Base-by-base conservation (phyloP, 2,888 invertebrate genomes). In the Villa cingulata region DNA sequence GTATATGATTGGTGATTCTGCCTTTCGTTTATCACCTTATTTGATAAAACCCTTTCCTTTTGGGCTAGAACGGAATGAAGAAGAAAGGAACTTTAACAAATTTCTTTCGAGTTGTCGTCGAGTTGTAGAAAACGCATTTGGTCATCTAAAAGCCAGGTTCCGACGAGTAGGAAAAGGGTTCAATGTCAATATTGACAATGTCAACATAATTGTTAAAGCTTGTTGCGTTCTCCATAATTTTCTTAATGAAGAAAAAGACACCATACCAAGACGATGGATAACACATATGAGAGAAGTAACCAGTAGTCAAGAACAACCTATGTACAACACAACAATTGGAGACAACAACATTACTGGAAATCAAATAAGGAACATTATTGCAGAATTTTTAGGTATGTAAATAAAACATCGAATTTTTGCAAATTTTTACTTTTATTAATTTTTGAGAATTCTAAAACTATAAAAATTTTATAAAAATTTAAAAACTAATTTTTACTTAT, bases 221-320 rank as follows among this genome's bases (percentile, higher is more conserved):
- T 38, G 37, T 29, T 45, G 45, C 20, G 45, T 45, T 7, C 45
- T 45, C 20, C 38, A 45, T 20, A 45, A 45, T 38, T 45, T 45
- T 38, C 39, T 45, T 4, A 45, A 15, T 38, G 45, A 19, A 4
- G 37, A 45, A 45, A 20, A 19, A n/a, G 38, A 38, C 23, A 38
- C 6, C 6, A 38, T 38, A 38, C 38, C 17, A 38, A n/a, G 16
- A 38, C 38, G 38, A 16, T 38, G 38, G 38, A 38, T 38, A 38
- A 38, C 6, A 16, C 38, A 38, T 12, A 38, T 38, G 38, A 3
- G 16, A 38, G 38, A 38, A 38, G 6, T n/a, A 16, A 10, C 38
- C 19, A 38, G 10, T 4, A 10, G 17, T 4, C 38, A 17, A 38
- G 16, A 38, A 16, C 27, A 27, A 27, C 27, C 27, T 4, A 9